Conservation (phyloP, 2,797 vertebrate genomes). For the Pangasius sanitwongsei region DNA sequence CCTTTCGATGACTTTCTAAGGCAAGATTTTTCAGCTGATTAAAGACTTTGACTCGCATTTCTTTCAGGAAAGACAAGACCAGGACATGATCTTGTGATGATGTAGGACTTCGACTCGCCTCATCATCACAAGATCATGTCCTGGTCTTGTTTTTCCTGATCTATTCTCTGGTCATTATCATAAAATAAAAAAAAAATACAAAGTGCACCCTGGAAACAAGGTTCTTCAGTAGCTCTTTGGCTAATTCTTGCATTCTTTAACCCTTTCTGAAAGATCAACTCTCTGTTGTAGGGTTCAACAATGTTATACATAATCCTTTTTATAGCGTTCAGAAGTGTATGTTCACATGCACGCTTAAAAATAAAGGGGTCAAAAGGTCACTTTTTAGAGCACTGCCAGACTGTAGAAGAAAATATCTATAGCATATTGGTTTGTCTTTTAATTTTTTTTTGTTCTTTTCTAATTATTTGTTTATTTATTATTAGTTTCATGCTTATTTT, state of each 20-base stretch:
- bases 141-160: neutral
- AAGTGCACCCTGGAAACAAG: neutral
- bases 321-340: neutral
- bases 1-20: neutral
- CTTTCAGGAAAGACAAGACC: neutral
- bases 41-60: neutral
- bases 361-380: neutral
- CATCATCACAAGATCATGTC: neutral
- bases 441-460: neutral
- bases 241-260: neutral
- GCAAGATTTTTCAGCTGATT: neutral
- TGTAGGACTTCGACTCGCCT: neutral
- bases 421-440: neutral
- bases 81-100: neutral
- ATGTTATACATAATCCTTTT: neutral
- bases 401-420: neutral
- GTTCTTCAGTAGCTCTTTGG: neutral
- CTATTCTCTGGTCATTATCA: neutral
- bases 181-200: neutral
- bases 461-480: neutral
- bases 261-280: neutral
- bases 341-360: neutral
- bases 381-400: neutral
- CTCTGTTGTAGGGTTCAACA: neutral
- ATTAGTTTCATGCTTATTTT: neutral